Conservation (phyloP, 2,888 invertebrate genomes). For the Caenorhabditis becei region DNA sequence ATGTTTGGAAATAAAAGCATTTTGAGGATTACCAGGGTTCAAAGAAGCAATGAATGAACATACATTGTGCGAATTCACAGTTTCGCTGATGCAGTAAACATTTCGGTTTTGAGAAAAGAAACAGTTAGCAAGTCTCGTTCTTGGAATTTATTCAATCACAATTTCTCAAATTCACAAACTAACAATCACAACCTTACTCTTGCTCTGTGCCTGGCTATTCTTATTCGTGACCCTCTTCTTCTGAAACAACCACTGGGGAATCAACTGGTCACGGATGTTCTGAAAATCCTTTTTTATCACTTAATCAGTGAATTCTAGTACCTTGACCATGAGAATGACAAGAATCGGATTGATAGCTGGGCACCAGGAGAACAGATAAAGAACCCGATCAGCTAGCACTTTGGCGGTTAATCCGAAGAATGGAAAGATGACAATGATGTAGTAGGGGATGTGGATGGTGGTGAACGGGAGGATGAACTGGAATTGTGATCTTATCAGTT, state of each 20-base stretch:
- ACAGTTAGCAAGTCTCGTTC: too few species aligned
- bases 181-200: constrained; percentile 8
- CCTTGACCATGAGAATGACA: constrained; percentile 48
- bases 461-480: constrained; percentile 57
- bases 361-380: constrained; percentile 55
- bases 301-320: neutral
- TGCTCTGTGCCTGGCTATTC: constrained; percentile 6
- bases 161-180: constrained; percentile 1
- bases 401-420: constrained; percentile 30
- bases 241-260: neutral
- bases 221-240: constrained; percentile 9
- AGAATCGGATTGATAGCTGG: constrained; percentile 59
- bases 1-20: too few species aligned
- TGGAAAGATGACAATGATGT: constrained; percentile 46
- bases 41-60: too few species aligned
- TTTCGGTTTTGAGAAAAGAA: too few species aligned
- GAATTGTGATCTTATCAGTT: constrained; percentile 8
- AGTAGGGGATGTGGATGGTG: constrained; percentile 60
- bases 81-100: too few species aligned
- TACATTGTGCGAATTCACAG: too few species aligned
- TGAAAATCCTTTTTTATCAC: constrained; percentile 1
- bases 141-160: too few species aligned
- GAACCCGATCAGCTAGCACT: constrained; percentile 22
- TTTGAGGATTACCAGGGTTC: too few species aligned
- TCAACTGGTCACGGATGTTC: constrained; percentile 40